These are phyloP conservation scores for Simalia tracyae DNA, from an alignment of 2,797 vertebrate genomes.

Conservation along the genomic window DNA sequence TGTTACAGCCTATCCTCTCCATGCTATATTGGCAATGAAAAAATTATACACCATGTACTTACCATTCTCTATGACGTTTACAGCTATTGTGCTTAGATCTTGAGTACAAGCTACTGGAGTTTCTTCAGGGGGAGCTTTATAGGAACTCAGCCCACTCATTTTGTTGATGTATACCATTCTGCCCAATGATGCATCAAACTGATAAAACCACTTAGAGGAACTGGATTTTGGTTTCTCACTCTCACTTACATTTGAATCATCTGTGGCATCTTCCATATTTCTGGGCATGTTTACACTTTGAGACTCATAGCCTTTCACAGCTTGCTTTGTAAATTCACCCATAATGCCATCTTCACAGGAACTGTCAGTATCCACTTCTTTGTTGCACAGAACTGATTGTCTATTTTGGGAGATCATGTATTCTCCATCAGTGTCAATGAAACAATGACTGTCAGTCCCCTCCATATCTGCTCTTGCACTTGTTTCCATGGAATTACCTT, in stretches of 20 bases:
- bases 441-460: constrained; percentile 8
- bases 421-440: constrained; percentile 42
- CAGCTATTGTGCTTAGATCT: constrained; percentile 87
- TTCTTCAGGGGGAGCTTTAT: constrained; percentile 75
- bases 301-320: constrained; percentile 29
- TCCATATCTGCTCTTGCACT: background rate
- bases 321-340: constrained; percentile 47
- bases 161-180: constrained; percentile 88
- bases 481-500: rapidly evolving
- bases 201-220: constrained; percentile 82
- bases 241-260: constrained; percentile 10
- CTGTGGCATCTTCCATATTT: constrained; percentile 24
- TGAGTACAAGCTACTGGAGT: constrained; percentile 76
- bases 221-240: constrained; percentile 23
- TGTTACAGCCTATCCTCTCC: background rate
- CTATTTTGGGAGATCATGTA: constrained; percentile 24
- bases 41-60: constrained; percentile 47
- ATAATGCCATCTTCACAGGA: background rate
- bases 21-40: background rate
- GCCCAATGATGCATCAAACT: constrained; percentile 82
- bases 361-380: constrained; percentile 1
- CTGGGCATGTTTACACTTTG: background rate
- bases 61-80: constrained; percentile 86
- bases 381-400: constrained; percentile 27
- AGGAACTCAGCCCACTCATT: constrained; percentile 89